Conservation (phyloP, 1,140 invertebrate genomes). For the Drosophila suzukii region DNA sequence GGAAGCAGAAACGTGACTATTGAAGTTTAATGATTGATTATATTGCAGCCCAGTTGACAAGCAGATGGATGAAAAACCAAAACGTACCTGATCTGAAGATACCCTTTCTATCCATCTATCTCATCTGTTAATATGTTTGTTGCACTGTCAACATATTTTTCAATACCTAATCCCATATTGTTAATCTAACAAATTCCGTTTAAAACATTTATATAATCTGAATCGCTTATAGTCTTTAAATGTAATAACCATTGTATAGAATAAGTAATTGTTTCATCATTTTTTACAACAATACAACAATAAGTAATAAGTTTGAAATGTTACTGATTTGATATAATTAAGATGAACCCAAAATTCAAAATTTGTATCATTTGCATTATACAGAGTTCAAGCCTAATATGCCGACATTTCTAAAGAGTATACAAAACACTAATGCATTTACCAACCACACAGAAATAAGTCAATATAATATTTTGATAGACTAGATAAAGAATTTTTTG, state of each 20-base stretch:
- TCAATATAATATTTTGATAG: constrained; percentile 4
- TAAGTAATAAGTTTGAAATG: too few species aligned
- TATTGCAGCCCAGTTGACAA: constrained; percentile 32
- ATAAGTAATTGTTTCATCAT: too few species aligned
- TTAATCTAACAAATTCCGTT: neutral
- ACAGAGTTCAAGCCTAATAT: too few species aligned
- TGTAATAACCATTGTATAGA: too few species aligned
- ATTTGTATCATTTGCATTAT: too few species aligned
- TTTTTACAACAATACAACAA: too few species aligned
- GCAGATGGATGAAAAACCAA: constrained; percentile 25
- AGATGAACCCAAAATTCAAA: too few species aligned
- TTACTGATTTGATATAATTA: too few species aligned
- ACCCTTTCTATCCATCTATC: neutral
- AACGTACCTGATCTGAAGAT: neutral
- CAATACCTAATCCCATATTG: too few species aligned
- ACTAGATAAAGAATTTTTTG: constrained; percentile 7
- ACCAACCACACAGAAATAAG: constrained; percentile 1
- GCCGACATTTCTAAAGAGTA: neutral
- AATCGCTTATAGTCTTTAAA: too few species aligned
- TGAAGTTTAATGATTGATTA: constrained; percentile 76
- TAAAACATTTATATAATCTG: too few species aligned
- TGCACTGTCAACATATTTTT: neutral
- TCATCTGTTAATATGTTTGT: neutral
- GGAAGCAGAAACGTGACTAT: constrained; percentile 28
- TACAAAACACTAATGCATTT: neutral